Conservation (phyloP, 2,888 invertebrate genomes). For the Limnephilus lunatus region DNA sequence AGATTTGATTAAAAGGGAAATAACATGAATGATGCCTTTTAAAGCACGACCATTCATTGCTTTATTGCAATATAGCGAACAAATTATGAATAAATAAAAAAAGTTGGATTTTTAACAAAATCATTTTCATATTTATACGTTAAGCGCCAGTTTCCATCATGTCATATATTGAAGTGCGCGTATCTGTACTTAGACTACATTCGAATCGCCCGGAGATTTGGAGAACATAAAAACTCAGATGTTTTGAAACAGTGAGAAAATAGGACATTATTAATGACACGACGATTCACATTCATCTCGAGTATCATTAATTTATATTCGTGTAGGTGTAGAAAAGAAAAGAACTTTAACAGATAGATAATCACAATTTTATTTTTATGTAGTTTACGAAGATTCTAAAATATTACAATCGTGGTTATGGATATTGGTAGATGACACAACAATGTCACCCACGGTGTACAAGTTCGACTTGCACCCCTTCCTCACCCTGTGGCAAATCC, state of each 20-base stretch:
- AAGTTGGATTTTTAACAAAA: too few relatives aligned
- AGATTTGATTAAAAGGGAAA: background rate
- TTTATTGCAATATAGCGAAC: too few relatives aligned
- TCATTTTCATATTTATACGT: too few relatives aligned
- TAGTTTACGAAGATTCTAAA: background rate
- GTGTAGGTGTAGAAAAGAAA: background rate
- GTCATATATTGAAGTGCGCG: too few relatives aligned
- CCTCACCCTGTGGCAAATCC: slow-evolving; percentile 68
- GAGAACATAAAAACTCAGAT: too few relatives aligned
- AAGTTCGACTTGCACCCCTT: slow-evolving; percentile 27
- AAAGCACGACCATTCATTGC: too few relatives aligned
- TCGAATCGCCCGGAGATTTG: too few relatives aligned
- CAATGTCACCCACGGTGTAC: slow-evolving; percentile 30
- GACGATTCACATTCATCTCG: background rate
- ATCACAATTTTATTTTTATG: background rate
- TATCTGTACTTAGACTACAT: too few relatives aligned
- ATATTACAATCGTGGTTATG: slow-evolving; percentile 32
- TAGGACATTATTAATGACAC: background rate
- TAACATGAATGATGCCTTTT: too few relatives aligned
- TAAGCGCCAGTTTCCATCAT: too few relatives aligned
- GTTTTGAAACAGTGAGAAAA: too few relatives aligned
- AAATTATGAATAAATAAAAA: too few relatives aligned
- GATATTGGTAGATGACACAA: slow-evolving; percentile 19
- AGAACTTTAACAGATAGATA: background rate
- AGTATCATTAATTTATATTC: background rate